Evolutionary conservation across 2,797 vertebrate genomes (phyloP).

Genomic region (Tympanoctomys barrerae): DNA sequence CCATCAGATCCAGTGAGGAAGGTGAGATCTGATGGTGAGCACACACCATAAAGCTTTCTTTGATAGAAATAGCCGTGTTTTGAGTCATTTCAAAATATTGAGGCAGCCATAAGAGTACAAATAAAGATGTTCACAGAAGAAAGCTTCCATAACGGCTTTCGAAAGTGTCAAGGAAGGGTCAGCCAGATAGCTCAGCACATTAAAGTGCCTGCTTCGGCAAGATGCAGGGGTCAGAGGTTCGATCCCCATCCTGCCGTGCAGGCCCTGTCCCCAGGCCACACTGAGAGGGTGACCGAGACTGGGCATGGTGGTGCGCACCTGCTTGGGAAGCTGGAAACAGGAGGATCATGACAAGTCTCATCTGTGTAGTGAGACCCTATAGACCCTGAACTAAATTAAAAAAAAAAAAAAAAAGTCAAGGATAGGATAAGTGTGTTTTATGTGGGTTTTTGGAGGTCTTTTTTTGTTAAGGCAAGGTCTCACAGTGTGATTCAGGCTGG

Average conservation of each 20-base stretch:
- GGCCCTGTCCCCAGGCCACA: too few species aligned
- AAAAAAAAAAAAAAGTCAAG: too few species aligned
- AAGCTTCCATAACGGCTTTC: neutral
- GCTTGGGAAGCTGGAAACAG: too few species aligned
- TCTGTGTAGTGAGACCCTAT: too few species aligned
- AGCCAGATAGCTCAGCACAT: too few species aligned
- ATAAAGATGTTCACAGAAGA: neutral
- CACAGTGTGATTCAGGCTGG: neutral
- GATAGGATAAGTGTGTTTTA: neutral
- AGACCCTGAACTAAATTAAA: too few species aligned
- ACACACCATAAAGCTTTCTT: neutral
- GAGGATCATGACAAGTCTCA: too few species aligned
- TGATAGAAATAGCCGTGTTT: neutral
- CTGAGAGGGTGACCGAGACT: too few species aligned
- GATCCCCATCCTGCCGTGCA: too few species aligned
- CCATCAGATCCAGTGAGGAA: neutral
- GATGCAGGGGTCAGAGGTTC: too few species aligned
- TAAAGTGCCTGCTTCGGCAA: too few species aligned
- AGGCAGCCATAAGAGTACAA: neutral
- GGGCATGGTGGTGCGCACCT: too few species aligned
- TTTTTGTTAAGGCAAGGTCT: neutral
- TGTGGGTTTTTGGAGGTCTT: neutral
- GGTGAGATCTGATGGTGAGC: neutral
- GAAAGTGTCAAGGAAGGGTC: neutral
- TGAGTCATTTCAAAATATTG: neutral